Percentiles rank a stretch among this genome's conserved stretches.
phyloP scores from a whole-genome alignment of 2,888 invertebrate species.

The Plebejus argus region DNA sequence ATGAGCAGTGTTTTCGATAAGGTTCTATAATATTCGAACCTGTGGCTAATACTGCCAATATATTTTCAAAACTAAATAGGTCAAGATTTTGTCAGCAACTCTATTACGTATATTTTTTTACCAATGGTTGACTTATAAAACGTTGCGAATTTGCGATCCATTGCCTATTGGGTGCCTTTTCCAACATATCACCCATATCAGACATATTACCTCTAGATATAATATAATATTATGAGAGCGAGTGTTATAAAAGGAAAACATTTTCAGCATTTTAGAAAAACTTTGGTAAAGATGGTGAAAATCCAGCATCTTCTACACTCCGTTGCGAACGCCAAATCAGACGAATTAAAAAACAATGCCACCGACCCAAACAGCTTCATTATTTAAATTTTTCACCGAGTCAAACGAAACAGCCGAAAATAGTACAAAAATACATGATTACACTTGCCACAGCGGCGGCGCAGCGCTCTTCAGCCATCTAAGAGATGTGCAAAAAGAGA shows the following conservation, averaged over 20 bases:
- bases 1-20: not conserved
- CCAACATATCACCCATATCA: too few relatives aligned
- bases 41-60: too few relatives aligned
- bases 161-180: too few relatives aligned
- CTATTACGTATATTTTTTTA: too few relatives aligned
- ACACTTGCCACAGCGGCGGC: conserved; percentile 52
- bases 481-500: conserved; percentile 52
- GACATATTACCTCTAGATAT: too few relatives aligned
- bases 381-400: conserved; percentile 29
- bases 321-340: not conserved
- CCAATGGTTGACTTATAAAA: too few relatives aligned
- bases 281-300: not conserved
- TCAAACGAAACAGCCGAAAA: conserved; percentile 29
- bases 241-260: not conserved
- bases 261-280: not conserved
- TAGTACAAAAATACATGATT: conserved; percentile 38
- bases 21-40: too few relatives aligned
- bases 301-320: not conserved
- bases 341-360: not conserved
- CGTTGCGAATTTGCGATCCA: too few relatives aligned
- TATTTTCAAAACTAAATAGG: too few relatives aligned
- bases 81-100: too few relatives aligned
- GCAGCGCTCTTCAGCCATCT: conserved; percentile 67
- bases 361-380: not conserved
- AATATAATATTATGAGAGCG: too few relatives aligned